Percentiles rank a stretch among this genome's conserved stretches.
phyloP scores from a whole-genome alignment of 2,888 invertebrate species.

The Eristalis arbustorum region DNA sequence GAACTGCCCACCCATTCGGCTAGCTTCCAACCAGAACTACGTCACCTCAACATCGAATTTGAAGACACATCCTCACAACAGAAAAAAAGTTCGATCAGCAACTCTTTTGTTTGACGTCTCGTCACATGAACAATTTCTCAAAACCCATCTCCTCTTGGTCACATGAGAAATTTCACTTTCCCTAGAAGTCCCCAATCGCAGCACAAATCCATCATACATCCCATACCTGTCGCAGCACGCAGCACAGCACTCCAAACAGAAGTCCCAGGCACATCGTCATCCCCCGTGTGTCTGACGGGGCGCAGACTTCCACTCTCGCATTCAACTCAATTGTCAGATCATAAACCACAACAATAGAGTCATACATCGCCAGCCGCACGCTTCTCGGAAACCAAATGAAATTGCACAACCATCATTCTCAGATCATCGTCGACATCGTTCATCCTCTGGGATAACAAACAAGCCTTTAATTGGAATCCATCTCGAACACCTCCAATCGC shows the following conservation, averaged over 20 bases:
- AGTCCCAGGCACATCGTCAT: neutral
- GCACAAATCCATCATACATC: neutral
- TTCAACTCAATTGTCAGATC: constrained; percentile 31
- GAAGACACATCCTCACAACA: neutral
- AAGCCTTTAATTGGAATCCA: constrained; percentile 58
- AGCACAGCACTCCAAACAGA: neutral
- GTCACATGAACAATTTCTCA: neutral
- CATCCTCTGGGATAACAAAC: constrained; percentile 50
- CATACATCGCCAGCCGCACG: constrained; percentile 29
- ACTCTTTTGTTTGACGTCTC: neutral
- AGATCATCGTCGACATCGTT: constrained; percentile 27
- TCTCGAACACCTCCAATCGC: neutral
- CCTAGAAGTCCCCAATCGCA: neutral
- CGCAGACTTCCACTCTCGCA: constrained; percentile 12
- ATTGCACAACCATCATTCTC: constrained; percentile 42
- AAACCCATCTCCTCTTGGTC: neutral
- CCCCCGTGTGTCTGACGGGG: neutral
- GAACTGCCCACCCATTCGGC: too few species aligned
- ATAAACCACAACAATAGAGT: constrained; percentile 51
- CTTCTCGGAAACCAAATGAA: constrained; percentile 59
- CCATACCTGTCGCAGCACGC: neutral
- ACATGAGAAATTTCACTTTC: neutral
- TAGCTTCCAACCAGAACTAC: too few species aligned
- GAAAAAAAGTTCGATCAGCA: neutral
- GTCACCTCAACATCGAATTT: too few species aligned